Conservation (phyloP, 2,888 invertebrate species). For the Platynereis dumerilii region DNA sequence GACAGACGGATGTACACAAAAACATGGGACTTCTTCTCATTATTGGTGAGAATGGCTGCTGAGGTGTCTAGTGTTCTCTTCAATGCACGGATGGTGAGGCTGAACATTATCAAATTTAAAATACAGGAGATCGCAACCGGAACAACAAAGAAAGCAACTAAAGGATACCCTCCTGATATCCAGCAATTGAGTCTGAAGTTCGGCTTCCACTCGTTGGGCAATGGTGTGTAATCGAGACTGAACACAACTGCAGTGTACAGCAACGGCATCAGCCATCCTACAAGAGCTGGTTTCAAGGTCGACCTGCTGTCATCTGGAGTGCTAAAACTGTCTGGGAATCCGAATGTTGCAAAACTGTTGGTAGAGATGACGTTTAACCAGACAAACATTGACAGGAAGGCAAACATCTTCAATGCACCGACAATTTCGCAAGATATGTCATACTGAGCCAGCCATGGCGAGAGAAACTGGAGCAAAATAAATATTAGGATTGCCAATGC, state of each 20-base stretch:
- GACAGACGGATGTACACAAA: not conserved
- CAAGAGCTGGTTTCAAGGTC: not conserved
- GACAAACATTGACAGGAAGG: not conserved
- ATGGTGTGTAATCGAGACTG: not conserved
- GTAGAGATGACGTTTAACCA: not conserved
- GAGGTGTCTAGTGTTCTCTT: not conserved
- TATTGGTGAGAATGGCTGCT: not conserved
- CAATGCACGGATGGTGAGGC: not conserved
- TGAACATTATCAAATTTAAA: not conserved
- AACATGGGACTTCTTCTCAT: not conserved
- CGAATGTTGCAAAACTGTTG: not conserved
- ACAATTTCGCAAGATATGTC: not conserved
- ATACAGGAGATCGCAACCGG: not conserved
- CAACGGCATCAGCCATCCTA: conserved; percentile 4
- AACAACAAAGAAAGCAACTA: not conserved
- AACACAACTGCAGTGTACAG: not conserved
- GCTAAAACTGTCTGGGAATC: not conserved
- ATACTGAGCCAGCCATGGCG: not conserved
- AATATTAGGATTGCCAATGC: not conserved
- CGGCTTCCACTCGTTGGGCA: not conserved
- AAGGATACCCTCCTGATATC: not conserved
- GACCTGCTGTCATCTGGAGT: not conserved
- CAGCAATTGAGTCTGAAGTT: not conserved
- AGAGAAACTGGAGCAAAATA: not conserved
- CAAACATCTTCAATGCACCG: not conserved